phyloP scores from a whole-genome alignment of 2,888 invertebrate genomes.

The Mellilla xanthometata region DNA sequence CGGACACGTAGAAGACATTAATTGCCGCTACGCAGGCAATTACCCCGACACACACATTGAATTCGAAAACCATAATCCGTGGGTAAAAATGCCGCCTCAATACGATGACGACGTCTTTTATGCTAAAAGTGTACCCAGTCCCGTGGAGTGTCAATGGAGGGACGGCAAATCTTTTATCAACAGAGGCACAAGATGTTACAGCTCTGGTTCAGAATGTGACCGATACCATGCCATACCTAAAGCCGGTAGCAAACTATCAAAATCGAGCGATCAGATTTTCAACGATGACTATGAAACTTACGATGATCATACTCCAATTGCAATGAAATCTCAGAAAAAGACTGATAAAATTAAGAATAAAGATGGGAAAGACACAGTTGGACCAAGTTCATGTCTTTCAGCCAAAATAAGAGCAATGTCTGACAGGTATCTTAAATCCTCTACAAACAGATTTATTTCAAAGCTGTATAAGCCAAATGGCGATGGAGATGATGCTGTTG shows the following conservation, averaged over 20 bases:
- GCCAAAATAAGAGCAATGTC: conserved; percentile 88
- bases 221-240: conserved; percentile 72
- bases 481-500: conserved; percentile 52
- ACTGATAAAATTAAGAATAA: conserved; percentile 75
- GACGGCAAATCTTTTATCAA: conserved; percentile 65
- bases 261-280: conserved; percentile 81
- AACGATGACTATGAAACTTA: conserved; percentile 76
- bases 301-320: conserved; percentile 47
- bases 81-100: conserved; percentile 72
- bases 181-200: conserved; percentile 73
- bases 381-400: conserved; percentile 84
- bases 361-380: conserved; percentile 73
- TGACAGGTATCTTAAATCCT: conserved; percentile 87
- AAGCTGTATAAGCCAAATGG: conserved; percentile 84
- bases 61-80: conserved; percentile 77
- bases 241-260: conserved; percentile 70
- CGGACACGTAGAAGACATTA: conserved; percentile 70
- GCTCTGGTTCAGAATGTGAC: conserved; percentile 78
- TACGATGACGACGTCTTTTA: conserved; percentile 78
- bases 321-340: conserved; percentile 68
- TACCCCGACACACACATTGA: conserved; percentile 66
- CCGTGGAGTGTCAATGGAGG: conserved; percentile 64
- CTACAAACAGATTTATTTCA: conserved; percentile 86
- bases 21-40: conserved; percentile 60
- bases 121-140: conserved; percentile 61